Evolutionary conservation across 1,140 invertebrate species (phyloP).

Genomic region (Myzus persicae): DNA sequence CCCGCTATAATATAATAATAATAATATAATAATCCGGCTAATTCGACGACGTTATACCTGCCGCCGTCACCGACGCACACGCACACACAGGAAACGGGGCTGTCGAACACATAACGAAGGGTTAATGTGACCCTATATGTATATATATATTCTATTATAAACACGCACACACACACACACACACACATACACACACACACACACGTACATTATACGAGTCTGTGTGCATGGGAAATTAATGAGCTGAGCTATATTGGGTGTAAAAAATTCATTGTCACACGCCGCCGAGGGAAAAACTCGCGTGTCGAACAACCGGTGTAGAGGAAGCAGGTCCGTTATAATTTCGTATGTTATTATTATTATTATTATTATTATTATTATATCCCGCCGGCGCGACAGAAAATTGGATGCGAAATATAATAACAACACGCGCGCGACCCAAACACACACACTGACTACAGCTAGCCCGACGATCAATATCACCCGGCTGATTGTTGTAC

Average conservation of each 20-base stretch:
- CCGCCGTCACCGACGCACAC: neutral
- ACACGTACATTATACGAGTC: neutral
- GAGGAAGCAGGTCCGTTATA: neutral
- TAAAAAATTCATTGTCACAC: conserved; percentile 13
- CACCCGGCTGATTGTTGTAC: conserved; percentile 24
- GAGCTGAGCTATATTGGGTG: neutral
- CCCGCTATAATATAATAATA: neutral
- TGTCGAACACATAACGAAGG: neutral
- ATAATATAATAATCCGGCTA: neutral
- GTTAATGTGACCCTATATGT: neutral
- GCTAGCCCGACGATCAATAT: conserved; percentile 29
- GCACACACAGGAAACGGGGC: neutral
- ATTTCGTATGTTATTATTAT: neutral
- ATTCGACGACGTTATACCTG: neutral
- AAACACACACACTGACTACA: neutral
- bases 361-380: neutral
- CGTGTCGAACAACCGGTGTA: neutral
- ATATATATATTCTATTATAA: neutral
- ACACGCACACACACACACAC: neutral
- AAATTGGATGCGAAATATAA: conserved; percentile 22
- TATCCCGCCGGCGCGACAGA: neutral
- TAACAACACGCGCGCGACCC: neutral
- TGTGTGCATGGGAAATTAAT: neutral
- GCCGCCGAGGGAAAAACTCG: neutral
- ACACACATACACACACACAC: too few species aligned